phyloP scores from a whole-genome alignment of 1,140 invertebrate species.

The Drosophila littoralis region DNA sequence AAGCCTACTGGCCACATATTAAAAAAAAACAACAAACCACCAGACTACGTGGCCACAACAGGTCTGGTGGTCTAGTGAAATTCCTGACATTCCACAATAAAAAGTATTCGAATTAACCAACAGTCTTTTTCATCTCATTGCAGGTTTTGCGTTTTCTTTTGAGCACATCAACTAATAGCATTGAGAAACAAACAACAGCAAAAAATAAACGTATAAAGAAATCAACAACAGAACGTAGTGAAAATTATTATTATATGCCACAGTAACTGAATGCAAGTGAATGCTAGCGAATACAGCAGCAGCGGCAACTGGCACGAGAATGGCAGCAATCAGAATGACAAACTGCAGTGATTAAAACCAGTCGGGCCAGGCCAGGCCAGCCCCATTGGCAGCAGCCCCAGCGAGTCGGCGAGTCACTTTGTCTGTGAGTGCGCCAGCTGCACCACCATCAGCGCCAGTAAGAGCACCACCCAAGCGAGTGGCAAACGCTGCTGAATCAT shows the following conservation, averaged over 20 bases:
- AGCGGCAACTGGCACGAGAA: slow-evolving; percentile 62
- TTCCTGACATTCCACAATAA: slow-evolving; percentile 15
- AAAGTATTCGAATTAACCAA: slow-evolving; percentile 41
- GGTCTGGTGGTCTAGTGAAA: neutral
- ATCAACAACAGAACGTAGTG: slow-evolving; percentile 33
- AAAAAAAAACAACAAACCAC: too few relatives aligned
- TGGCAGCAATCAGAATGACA: slow-evolving; percentile 73
- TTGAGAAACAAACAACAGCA: slow-evolving; percentile 49
- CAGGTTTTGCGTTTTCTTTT: slow-evolving; percentile 75
- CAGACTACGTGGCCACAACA: slow-evolving; percentile 9
- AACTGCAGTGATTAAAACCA: slow-evolving; percentile 80
- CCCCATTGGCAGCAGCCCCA: slow-evolving; percentile 60
- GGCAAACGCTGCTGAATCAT: slow-evolving; percentile 54
- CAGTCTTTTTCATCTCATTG: slow-evolving; percentile 55
- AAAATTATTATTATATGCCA: slow-evolving; percentile 67
- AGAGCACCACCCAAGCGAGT: slow-evolving; percentile 32
- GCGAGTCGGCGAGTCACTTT: slow-evolving; percentile 27
- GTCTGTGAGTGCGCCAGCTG: slow-evolving; percentile 32
- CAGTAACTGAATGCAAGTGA: slow-evolving; percentile 34
- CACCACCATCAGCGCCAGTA: slow-evolving; percentile 16
- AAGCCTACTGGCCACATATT: slow-evolving; percentile 3
- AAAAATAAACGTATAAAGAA: slow-evolving; percentile 13
- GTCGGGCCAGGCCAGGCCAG: slow-evolving; percentile 61
- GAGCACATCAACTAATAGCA: slow-evolving; percentile 70
- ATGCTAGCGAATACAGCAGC: slow-evolving; percentile 44